Evolutionary conservation across 1,140 invertebrate genomes (phyloP).

Genomic region (Nymphalis io): DNA sequence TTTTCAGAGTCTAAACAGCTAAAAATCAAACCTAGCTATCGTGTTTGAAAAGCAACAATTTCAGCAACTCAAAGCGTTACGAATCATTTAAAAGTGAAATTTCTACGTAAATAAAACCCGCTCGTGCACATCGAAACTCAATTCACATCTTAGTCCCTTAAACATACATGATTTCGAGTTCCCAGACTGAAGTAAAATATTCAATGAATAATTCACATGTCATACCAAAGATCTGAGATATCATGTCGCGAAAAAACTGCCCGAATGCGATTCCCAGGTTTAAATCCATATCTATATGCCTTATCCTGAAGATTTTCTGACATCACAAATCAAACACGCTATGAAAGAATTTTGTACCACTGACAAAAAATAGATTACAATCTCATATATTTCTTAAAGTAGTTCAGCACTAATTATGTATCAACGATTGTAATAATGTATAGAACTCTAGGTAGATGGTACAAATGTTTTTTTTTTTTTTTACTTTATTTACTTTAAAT

Average conservation of each 20-base stretch:
- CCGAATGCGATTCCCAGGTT: neutral
- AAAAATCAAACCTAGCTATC: neutral
- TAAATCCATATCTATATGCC: neutral
- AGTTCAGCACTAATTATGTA: no score
- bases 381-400: no score
- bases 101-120: conserved; percentile 13
- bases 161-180: conserved; percentile 54
- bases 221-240: conserved; percentile 34
- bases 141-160: conserved; percentile 40
- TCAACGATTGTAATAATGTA: no score
- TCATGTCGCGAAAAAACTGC: conserved; percentile 16
- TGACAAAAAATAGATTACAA: no score
- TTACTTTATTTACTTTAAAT: no score
- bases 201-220: conserved; percentile 61
- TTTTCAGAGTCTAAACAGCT: neutral
- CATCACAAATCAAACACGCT: no score
- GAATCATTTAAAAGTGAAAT: conserved; percentile 35
- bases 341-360: no score
- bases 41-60: conserved; percentile 18
- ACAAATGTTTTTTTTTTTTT: no score
- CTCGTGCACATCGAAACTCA: conserved; percentile 34
- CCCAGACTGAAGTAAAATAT: conserved; percentile 54
- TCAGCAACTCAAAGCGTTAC: conserved; percentile 26
- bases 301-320: neutral
- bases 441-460: no score